These are phyloP conservation scores for Ictalurus furcatus DNA, from an alignment of 2,113 vertebrate genomes.

Conservation along the genomic window DNA sequence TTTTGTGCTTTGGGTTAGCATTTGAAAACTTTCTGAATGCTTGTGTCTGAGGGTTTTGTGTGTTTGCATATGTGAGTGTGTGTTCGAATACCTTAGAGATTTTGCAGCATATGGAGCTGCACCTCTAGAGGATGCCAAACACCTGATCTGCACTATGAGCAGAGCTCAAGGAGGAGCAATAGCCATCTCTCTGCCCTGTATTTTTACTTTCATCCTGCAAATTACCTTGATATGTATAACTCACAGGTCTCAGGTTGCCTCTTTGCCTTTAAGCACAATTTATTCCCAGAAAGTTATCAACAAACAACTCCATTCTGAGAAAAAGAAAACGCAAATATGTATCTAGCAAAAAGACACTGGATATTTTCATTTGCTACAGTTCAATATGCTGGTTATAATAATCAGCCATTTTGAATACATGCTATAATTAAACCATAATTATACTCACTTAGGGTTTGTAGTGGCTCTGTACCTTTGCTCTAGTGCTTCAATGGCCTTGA, in stretches of 20 bases:
- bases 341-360: conserved; percentile 31
- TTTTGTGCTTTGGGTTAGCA: conserved; percentile 11
- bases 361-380: conserved; percentile 41
- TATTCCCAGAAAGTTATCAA: conserved; percentile 23
- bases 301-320: conserved; percentile 36
- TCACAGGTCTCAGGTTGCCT: conserved; percentile 19
- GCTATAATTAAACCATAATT: conserved; percentile 54
- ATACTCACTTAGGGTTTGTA: conserved; percentile 37
- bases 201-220: conserved; percentile 42
- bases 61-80: conserved; percentile 44
- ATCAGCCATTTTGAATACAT: conserved; percentile 50
- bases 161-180: not conserved
- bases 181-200: conserved; percentile 31
- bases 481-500: conserved; percentile 33
- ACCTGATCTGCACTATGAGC: conserved; percentile 51
- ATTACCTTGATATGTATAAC: conserved; percentile 27
- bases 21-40: conserved; percentile 28
- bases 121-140: conserved; percentile 46
- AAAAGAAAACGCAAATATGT: conserved; percentile 12
- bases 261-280: conserved; percentile 34
- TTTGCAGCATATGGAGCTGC: conserved; percentile 50
- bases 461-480: conserved; percentile 49
- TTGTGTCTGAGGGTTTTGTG: conserved; percentile 29
- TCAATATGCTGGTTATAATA: conserved; percentile 40
- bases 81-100: conserved; percentile 41